These are phyloP conservation scores for Synchiropus splendidus DNA, from an alignment of 2,113 vertebrate genomes.

Conservation along the genomic window DNA sequence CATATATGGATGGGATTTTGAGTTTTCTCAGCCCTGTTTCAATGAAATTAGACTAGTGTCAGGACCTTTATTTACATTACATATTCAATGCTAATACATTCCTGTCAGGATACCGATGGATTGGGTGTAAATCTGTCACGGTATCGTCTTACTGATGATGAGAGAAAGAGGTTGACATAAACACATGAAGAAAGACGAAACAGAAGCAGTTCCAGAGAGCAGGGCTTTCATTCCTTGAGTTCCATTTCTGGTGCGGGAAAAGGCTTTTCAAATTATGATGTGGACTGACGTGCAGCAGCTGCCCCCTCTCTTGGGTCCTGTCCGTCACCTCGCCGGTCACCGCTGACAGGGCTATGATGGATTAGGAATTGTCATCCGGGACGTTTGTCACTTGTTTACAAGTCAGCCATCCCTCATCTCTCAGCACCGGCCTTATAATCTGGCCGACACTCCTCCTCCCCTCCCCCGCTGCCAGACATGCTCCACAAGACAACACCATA, in stretches of 20 bases:
- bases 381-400: constrained; percentile 74
- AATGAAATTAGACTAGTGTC: too few relatives aligned
- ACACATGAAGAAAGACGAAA: too few relatives aligned
- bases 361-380: constrained; percentile 76
- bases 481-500: constrained; percentile 61
- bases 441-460: constrained; percentile 39
- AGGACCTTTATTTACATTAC: too few relatives aligned
- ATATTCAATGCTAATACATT: too few relatives aligned
- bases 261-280: constrained; percentile 70
- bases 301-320: constrained; percentile 58
- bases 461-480: constrained; percentile 34
- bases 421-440: constrained; percentile 60
- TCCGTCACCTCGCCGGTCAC: constrained; percentile 57
- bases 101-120: too few relatives aligned
- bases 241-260: constrained; percentile 6
- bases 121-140: too few relatives aligned
- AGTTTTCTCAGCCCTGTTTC: too few relatives aligned
- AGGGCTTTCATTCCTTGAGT: too few relatives aligned
- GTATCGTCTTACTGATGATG: too few relatives aligned
- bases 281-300: constrained; percentile 67
- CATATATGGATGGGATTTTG: too few relatives aligned
- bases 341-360: constrained; percentile 72
- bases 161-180: too few relatives aligned
- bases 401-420: constrained; percentile 69
- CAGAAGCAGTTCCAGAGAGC: too few relatives aligned